A percentile compares a stretch with the other conserved stretches of the same genome.
These are phyloP conservation scores for Doryteuthis pealeii DNA, from an alignment of 1,140 invertebrate genomes.

Conservation along the genomic window DNA sequence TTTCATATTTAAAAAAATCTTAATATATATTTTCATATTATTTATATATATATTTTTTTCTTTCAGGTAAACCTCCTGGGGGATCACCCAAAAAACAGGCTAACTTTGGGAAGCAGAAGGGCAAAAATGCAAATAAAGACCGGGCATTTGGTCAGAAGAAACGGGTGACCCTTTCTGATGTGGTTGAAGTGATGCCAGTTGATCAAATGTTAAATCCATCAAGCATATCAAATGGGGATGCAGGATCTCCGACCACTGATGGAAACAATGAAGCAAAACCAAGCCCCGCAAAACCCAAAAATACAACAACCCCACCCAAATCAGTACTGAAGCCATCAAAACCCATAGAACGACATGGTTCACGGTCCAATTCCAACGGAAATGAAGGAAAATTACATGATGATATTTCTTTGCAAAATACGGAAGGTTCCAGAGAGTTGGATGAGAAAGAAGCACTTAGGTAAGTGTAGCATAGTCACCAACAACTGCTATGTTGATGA, in stretches of 20 bases:
- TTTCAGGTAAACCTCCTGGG: too few species aligned
- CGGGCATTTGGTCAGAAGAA: neutral
- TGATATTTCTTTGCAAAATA: too few species aligned
- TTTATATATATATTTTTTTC: too few species aligned
- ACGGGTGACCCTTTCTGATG: neutral
- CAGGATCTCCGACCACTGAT: neutral
- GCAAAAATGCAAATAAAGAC: neutral
- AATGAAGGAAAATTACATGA: too few species aligned
- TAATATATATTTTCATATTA: too few species aligned
- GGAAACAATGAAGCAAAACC: neutral
- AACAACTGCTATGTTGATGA: too few species aligned
- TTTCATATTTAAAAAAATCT: too few species aligned
- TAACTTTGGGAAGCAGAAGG: neutral
- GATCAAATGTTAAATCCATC: neutral
- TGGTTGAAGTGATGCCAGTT: neutral
- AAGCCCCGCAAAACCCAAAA: neutral
- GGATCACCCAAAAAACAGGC: neutral
- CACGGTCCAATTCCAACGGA: too few species aligned
- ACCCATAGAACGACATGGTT: neutral
- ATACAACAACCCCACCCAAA: neutral
- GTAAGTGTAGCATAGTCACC: too few species aligned
- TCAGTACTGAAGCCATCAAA: neutral
- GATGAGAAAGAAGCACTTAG: conserved; percentile 30
- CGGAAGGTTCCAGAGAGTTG: conserved; percentile 19
- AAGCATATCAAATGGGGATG: neutral